These are phyloP conservation scores for Paramormyrops hopkinsi DNA, from an alignment of 2,797 vertebrate genomes.

Conservation along the genomic window DNA sequence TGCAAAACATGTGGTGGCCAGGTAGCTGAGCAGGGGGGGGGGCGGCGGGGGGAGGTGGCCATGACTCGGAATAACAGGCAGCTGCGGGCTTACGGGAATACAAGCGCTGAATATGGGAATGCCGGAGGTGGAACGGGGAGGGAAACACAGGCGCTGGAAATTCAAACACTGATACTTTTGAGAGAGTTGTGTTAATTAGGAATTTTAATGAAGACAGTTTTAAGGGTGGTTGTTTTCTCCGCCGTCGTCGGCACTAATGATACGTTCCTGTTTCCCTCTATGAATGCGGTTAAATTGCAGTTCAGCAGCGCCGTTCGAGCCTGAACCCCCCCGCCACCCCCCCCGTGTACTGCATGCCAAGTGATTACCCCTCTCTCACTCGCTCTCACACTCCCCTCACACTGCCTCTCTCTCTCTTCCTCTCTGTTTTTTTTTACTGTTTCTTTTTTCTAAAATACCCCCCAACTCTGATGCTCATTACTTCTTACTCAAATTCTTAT, in stretches of 20 bases:
- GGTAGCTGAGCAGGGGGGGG: background rate
- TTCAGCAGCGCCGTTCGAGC: background rate
- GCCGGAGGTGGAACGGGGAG: background rate
- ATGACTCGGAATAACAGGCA: background rate
- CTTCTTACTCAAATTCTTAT: conserved; percentile 19
- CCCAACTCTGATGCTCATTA: conserved; percentile 19
- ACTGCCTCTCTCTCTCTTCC: background rate
- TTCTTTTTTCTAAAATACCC: background rate
- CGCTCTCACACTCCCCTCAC: background rate
- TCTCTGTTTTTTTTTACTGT: background rate
- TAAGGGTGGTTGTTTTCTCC: background rate
- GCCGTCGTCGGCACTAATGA: conserved; percentile 1
- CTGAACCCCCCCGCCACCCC: background rate
- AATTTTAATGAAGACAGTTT: conserved; percentile 13
- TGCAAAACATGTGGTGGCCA: background rate
- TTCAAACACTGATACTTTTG: background rate
- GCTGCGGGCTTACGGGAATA: background rate
- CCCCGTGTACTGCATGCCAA: background rate
- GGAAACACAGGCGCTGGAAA: background rate
- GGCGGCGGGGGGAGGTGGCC: background rate
- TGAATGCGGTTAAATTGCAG: background rate
- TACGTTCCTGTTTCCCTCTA: background rate
- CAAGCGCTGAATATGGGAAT: background rate
- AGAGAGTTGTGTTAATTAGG: conserved; percentile 6
- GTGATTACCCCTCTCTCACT: background rate